Evolutionary conservation across 1,140 invertebrate species (phyloP), one percentile per base, ranked within the genome.

Genomic region (Aphidius gifuensis): DNA sequence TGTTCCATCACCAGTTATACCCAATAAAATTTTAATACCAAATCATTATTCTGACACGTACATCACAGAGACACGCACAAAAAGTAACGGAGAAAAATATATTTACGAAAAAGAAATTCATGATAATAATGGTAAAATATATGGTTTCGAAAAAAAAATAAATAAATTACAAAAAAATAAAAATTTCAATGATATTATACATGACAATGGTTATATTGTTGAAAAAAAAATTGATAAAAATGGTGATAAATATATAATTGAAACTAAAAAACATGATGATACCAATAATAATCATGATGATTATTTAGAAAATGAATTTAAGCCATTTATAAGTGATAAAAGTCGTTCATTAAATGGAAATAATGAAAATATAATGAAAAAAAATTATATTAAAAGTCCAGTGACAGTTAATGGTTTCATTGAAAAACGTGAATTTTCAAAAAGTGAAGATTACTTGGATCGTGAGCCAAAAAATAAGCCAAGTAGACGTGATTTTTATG

Each of bases 221-320:
- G 84, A 85, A 63, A 84, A 82, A 0, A 80, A 76, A n/a, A 75
- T 76, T 5, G 82, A 84, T 65, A 80, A 80, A 38, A 75, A 81
- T 55, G 82, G 76, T 64, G 83, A 82, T 72, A 81, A 76, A 69
- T 86, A 83, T 62, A 84, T 81, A 65, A 84, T 78, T 11, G 87
- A 83, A 72, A 85, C 83, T 9, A 72, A 78, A 5, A 76, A 75
- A 5, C 77, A 79, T 55, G 68, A 73, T 21, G 4, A 32, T 32
- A 75, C 81, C 53, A 81, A 75, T 64, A 83, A 82, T 72, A 81
- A 76, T 69, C 86, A 83, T 62, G 68, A 73, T 21, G 70, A 72
- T 23, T 78, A 75, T 40, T 56, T 67, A 6, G 71, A 72, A 55
- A 66, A 75, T 39, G 53, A 55, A 16, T 71, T 73, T n/a, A 77